These are phyloP conservation scores for Sinocyclocheilus maitianheensis DNA, from an alignment of 2,113 vertebrate genomes.

Conservation along the genomic window DNA sequence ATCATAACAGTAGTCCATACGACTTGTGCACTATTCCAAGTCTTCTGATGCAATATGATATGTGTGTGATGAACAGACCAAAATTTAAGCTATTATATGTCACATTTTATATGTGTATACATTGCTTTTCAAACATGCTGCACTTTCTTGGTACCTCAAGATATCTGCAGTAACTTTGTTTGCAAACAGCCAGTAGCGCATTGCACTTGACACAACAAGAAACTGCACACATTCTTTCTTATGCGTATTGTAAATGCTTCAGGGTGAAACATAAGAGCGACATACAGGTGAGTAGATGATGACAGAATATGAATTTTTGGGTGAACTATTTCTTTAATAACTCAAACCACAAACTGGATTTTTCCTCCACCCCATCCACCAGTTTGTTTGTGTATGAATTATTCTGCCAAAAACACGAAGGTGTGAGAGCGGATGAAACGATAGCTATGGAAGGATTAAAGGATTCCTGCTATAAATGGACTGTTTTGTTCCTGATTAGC, in stretches of 20 bases:
- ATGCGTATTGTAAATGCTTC: neutral
- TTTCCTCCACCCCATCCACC: neutral
- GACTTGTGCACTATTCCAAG: too few relatives aligned
- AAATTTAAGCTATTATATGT: too few relatives aligned
- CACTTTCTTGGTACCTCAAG: too few relatives aligned
- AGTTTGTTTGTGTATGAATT: conserved; percentile 11
- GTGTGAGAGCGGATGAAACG: conserved; percentile 19
- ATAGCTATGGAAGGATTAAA: conserved; percentile 39
- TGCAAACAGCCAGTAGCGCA: too few relatives aligned
- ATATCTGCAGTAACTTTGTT: too few relatives aligned
- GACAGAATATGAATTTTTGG: neutral
- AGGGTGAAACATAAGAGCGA: neutral
- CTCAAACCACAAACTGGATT: neutral
- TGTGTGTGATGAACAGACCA: too few relatives aligned
- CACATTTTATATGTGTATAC: too few relatives aligned
- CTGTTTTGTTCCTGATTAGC: conserved; percentile 58
- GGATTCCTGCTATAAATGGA: conserved; percentile 53
- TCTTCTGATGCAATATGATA: too few relatives aligned
- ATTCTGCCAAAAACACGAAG: conserved; percentile 14
- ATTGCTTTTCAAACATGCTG: too few relatives aligned
- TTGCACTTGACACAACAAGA: too few relatives aligned
- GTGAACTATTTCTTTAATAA: neutral
- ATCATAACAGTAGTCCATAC: too few relatives aligned
- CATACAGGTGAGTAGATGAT: neutral
- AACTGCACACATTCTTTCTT: neutral